A percentile compares a stretch with the other conserved stretches of the same genome.
These are phyloP conservation scores for Polymixis lichenea DNA, from an alignment of 2,888 invertebrate genomes.

Conservation along the genomic window DNA sequence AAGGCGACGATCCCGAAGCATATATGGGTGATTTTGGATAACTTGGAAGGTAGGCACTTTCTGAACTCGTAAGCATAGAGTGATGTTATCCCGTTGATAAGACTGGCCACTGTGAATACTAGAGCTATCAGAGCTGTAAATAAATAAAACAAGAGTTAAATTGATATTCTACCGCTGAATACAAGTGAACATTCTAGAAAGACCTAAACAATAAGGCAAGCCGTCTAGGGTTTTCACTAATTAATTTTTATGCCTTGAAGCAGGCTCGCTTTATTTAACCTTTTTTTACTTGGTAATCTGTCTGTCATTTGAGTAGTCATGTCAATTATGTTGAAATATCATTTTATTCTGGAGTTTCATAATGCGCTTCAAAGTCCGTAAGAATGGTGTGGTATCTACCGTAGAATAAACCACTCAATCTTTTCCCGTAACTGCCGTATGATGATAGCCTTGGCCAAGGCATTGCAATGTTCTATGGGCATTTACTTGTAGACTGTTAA, in stretches of 20 bases:
- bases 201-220: not conserved
- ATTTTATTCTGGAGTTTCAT: not conserved
- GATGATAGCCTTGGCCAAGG: not conserved
- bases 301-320: not conserved
- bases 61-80: slow-evolving; percentile 78
- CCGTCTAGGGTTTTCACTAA: not conserved
- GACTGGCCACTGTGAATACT: slow-evolving; percentile 77
- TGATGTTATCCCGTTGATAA: slow-evolving; percentile 79
- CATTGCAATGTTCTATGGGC: not conserved
- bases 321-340: not conserved
- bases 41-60: slow-evolving; percentile 70
- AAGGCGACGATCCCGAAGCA: slow-evolving; percentile 78
- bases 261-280: not conserved
- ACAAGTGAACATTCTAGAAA: not conserved
- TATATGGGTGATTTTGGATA: slow-evolving; percentile 79
- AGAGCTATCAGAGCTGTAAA: slow-evolving; percentile 79
- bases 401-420: not conserved
- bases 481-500: not conserved
- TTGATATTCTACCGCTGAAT: not conserved
- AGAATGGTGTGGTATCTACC: not conserved
- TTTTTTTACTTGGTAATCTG: no score
- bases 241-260: not conserved
- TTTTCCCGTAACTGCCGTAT: no score
- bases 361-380: not conserved
- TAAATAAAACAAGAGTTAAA: slow-evolving; percentile 14